Base-by-base conservation (phyloP, 2,888 invertebrate species). In the Lydus trimaculatus region DNA sequence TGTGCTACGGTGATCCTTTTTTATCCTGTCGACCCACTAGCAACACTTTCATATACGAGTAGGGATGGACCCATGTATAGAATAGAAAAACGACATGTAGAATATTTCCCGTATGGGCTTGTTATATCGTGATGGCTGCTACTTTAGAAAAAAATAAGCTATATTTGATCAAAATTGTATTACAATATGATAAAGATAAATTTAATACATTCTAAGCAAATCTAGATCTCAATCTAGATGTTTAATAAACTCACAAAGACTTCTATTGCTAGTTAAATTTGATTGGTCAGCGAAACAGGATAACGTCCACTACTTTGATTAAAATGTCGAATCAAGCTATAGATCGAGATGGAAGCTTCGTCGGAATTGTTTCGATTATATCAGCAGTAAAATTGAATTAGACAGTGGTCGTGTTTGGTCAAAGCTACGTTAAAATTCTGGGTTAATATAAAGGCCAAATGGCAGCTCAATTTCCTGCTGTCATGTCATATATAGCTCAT, bases 1-100 rank as follows among this genome's bases (percentile, higher is more conserved):
- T 74, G 72, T 76, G 78, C 78, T 80, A 79, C 78, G 73, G 74
- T 75, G 77, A 78, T 77, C 76, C 76, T 74, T 79, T 77, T 80
- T 78, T 76, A 75, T 75, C 73, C 73, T 73, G 75, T 74, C 73
- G 73, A 73, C 73, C 75, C 75, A 64, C 67, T 69, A 72, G 70
- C 75, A 74, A 73, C 72, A 71, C 72, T 69, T 68, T 7, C 43
- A 17, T 4, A 70, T 67, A 67, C 66, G 58, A 66, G 64, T 64
- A 62, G 67, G 48, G 23, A 48, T 8, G 48, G 48, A 8, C 48
- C 20, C 20, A 3, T 20, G 2, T 23, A n/a, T n/a, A 20, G 9
- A 48, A 48, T 20, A 48, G 17, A 43, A 48, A 48, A 48, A 20
- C 20, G 39, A 15, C 43, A 48, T 48, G 20, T 48, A 48, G 48